phyloP scores from a whole-genome alignment of 2,113 vertebrate genomes.

The Naja naja region DNA sequence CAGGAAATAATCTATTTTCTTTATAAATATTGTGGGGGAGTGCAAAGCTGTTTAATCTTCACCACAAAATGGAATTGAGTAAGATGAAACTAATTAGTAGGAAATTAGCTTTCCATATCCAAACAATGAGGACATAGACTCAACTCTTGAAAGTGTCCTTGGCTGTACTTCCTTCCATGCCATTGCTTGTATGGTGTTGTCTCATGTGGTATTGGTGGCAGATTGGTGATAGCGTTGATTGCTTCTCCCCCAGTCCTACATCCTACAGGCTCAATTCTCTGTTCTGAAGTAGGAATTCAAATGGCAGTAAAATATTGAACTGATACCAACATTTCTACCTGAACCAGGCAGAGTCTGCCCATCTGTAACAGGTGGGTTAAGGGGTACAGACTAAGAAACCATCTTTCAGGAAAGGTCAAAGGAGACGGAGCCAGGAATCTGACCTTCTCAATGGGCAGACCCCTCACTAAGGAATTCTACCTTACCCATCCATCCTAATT shows the following conservation, averaged over 20 bases:
- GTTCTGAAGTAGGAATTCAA: not conserved
- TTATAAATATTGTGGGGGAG: not conserved
- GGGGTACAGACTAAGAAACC: not conserved
- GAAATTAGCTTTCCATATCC: not conserved
- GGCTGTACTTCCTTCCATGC: not conserved
- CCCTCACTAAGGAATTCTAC: not conserved
- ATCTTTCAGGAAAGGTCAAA: not conserved
- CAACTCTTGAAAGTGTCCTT: not conserved
- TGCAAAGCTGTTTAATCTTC: not conserved
- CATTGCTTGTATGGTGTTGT: not conserved
- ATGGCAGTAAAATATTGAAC: not conserved
- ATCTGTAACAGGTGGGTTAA: not conserved
- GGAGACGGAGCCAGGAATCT: not conserved
- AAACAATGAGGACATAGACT: not conserved
- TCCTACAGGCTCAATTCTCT: not conserved
- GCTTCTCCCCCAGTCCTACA: not conserved
- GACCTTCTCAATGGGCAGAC: not conserved
- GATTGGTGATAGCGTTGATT: not conserved
- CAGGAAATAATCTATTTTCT: not conserved
- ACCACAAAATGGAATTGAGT: not conserved
- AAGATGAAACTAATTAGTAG: not conserved
- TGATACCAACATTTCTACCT: not conserved
- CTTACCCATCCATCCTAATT: not conserved
- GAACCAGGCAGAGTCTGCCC: not conserved
- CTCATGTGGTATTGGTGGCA: not conserved